These are phyloP conservation scores for Polyommatus iphigenia DNA, from an alignment of 2,888 invertebrate genomes.

Conservation along the genomic window DNA sequence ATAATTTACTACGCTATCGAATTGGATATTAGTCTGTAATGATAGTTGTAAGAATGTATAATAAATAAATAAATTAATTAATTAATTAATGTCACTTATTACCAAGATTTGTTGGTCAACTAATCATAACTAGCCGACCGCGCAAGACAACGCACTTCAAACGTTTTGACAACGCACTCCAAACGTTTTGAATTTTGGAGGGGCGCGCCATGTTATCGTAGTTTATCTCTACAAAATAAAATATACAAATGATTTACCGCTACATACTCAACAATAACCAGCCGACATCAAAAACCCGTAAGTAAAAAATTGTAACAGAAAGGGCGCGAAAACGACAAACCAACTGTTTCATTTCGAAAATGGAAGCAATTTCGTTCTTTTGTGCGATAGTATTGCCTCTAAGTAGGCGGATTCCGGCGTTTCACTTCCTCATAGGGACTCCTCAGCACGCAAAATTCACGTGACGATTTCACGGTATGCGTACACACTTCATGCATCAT, in stretches of 20 bases:
- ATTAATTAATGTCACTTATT: too few relatives aligned
- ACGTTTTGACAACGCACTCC: too few relatives aligned
- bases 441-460: constrained; percentile 49
- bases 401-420: constrained; percentile 63
- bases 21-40: too few relatives aligned
- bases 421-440: constrained; percentile 54
- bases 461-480: constrained; percentile 39
- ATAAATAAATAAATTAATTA: too few relatives aligned
- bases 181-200: too few relatives aligned
- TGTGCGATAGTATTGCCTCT: constrained; percentile 67
- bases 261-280: constrained; percentile 50
- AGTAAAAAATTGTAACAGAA: constrained; percentile 59
- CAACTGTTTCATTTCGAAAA: constrained; percentile 69
- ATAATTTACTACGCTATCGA: too few relatives aligned
- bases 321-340: constrained; percentile 66
- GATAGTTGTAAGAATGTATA: too few relatives aligned
- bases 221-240: neutral
- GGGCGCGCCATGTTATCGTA: too few relatives aligned
- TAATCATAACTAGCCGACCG: too few relatives aligned
- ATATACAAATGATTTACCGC: constrained; percentile 24
- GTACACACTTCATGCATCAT: constrained; percentile 34
- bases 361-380: constrained; percentile 70
- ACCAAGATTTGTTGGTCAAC: too few relatives aligned
- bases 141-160: too few relatives aligned
- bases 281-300: constrained; percentile 51